Base-by-base conservation (phyloP, 2,888 invertebrate genomes). In the Parnassius orleans region DNA sequence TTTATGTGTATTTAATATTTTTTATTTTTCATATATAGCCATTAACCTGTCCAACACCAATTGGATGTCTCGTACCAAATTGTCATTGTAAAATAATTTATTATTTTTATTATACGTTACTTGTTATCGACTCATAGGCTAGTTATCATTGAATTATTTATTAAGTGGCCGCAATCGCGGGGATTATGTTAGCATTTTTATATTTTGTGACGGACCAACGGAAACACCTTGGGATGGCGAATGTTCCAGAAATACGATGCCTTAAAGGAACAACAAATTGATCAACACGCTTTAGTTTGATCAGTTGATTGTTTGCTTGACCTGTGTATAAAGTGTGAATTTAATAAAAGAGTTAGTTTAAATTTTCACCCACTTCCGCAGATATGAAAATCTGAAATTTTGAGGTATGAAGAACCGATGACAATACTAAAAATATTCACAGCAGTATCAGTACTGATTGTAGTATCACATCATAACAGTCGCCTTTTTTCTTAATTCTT, bases 21-120 rank as follows among this genome's bases (percentile, higher is more conserved):
- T 7, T 64, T 56, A 67, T 63, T 9, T 15, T 48, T 48, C 48
- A 57, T 63, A 44, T 51, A 53, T 61, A 64, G 53, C 67, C 66
- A 65, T 55, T 60, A 68, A 61, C 14, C 75, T 84, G 66, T 87
- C 88, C 86, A 85, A 78, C 72, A 71, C 66, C 58, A 71, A 87
- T 87, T 87, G 87, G 89, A 87, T 87, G 86, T 83, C 66, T 81
- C 75, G 80, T 83, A 88, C 88, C 88, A 88, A 87, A 87, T 75
- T 83, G 65, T 69, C 66, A 72, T 75, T 71, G 44, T 61, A 62
- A 55, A 53, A 56, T 61, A 65, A 61, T 59, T 72, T 68, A 68
- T 69, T 70, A 53, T 68, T 64, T 65, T 33, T 33, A 33, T 33
- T 33, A 52, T 60, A 57, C 55, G 60, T 66, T 69, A 59, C 68